A percentile compares a stretch with the other conserved stretches of the same genome.
These are phyloP conservation scores for Glomeris marginata DNA, from an alignment of 2,888 invertebrate genomes.

Conservation along the genomic window DNA sequence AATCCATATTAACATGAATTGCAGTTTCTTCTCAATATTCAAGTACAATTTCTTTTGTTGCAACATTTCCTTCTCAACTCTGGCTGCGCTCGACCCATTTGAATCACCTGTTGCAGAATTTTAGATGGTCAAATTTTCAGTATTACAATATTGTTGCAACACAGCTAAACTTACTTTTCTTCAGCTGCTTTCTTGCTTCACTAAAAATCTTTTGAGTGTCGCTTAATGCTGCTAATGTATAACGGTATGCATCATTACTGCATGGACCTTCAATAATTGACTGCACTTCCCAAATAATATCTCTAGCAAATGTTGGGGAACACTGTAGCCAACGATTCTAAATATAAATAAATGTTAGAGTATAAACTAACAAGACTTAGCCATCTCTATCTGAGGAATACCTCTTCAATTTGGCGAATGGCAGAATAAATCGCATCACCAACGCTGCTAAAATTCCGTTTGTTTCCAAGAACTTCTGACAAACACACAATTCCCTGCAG, in stretches of 20 bases:
- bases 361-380: too few relatives aligned
- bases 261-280: constrained; percentile 8
- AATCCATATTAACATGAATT: constrained; percentile 53
- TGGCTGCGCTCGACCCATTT: too few relatives aligned
- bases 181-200: constrained; percentile 2
- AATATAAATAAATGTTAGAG: too few relatives aligned
- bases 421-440: constrained; percentile 2
- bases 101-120: not conserved
- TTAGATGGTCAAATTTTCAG: too few relatives aligned
- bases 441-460: not conserved
- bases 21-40: constrained; percentile 42
- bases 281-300: constrained; percentile 5
- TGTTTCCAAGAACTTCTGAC: not conserved
- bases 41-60: too few relatives aligned
- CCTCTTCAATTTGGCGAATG: not conserved
- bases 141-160: not conserved
- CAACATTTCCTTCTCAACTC: too few relatives aligned
- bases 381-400: too few relatives aligned
- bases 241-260: not conserved
- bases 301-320: not conserved
- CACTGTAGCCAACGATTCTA: not conserved
- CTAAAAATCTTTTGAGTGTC: not conserved
- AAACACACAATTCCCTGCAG: too few relatives aligned
- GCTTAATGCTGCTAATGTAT: constrained; percentile 1
- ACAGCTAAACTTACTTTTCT: constrained; percentile 1